A percentile compares a stretch with the other conserved stretches of the same genome.
Conservation (phyloP, 1,140 invertebrate genomes). For the Hyles vespertilio region DNA sequence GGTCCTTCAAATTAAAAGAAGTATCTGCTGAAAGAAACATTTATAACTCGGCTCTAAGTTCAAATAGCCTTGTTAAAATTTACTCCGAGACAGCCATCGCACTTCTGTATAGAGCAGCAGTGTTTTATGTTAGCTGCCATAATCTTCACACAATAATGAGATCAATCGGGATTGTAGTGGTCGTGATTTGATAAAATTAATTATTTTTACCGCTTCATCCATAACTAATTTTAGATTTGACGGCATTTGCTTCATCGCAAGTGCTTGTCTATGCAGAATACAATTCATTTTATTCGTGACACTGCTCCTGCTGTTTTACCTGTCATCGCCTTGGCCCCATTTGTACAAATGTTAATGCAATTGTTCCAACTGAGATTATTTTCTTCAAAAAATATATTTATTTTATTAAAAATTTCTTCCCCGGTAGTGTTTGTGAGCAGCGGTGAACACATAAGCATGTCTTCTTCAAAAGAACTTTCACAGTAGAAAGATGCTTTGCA, state of each 20-base stretch:
- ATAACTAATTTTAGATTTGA: no score
- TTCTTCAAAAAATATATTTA: slow-evolving; percentile 36
- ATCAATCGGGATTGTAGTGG: no score
- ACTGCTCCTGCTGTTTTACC: slow-evolving; percentile 44
- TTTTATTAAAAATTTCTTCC: slow-evolving; percentile 43
- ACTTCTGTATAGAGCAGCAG: slow-evolving; percentile 47
- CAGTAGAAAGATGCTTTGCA: no score
- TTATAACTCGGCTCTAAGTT: slow-evolving; percentile 36
- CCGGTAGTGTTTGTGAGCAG: no score
- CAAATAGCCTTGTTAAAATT: slow-evolving; percentile 49
- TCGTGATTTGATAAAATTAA: no score
- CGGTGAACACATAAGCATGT: no score
- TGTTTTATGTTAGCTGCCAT: slow-evolving; percentile 43
- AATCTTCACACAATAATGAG: slow-evolving; percentile 44
- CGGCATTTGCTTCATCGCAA: no score
- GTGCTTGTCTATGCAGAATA: slow-evolving; percentile 49
- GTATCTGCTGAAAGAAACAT: slow-evolving; percentile 20
- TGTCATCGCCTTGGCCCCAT: slow-evolving; percentile 56
- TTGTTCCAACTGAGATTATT: slow-evolving; percentile 35
- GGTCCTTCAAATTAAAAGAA: no score
- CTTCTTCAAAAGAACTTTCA: no score
- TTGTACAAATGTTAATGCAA: slow-evolving; percentile 54
- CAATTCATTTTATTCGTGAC: slow-evolving; percentile 42
- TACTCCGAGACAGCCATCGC: slow-evolving; percentile 49
- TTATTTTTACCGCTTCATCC: no score